Percentiles rank a stretch among this genome's conserved stretches.
Conservation (phyloP, 2,113 vertebrate genomes). For the Thermophis baileyi region DNA sequence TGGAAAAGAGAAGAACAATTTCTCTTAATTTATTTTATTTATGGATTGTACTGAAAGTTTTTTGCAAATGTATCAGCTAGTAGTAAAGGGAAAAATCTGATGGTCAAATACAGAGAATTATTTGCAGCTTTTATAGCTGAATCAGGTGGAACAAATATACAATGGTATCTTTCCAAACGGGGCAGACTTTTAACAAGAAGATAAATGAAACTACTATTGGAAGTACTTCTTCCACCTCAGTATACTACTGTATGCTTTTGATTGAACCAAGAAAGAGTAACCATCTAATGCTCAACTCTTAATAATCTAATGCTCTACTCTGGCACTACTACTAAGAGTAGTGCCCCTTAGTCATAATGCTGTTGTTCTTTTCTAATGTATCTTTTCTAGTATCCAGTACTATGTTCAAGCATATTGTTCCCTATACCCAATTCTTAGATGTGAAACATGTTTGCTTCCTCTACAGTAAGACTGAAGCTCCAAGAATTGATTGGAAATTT, state of each 20-base stretch:
- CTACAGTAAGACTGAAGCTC: neutral
- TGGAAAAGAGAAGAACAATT: neutral
- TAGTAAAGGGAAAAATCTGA: neutral
- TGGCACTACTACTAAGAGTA: neutral
- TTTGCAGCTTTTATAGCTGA: neutral
- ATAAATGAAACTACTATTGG: neutral
- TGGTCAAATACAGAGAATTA: neutral
- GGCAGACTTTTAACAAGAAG: neutral
- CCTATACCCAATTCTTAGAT: neutral
- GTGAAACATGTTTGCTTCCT: neutral
- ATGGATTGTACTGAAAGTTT: neutral
- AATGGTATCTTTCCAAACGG: neutral
- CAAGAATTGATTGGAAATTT: neutral
- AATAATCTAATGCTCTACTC: neutral
- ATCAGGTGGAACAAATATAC: neutral
- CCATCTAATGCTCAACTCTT: neutral
- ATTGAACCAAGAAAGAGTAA: neutral
- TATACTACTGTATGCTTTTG: neutral
- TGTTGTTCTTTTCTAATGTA: neutral
- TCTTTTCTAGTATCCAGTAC: neutral
- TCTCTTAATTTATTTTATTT: neutral
- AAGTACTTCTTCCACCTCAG: neutral
- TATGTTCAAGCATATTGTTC: neutral
- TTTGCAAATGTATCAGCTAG: neutral
- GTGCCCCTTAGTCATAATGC: neutral